These are phyloP conservation scores for Eptesicus fuscus DNA, from an alignment of 2,113 vertebrate genomes.

Conservation along the genomic window DNA sequence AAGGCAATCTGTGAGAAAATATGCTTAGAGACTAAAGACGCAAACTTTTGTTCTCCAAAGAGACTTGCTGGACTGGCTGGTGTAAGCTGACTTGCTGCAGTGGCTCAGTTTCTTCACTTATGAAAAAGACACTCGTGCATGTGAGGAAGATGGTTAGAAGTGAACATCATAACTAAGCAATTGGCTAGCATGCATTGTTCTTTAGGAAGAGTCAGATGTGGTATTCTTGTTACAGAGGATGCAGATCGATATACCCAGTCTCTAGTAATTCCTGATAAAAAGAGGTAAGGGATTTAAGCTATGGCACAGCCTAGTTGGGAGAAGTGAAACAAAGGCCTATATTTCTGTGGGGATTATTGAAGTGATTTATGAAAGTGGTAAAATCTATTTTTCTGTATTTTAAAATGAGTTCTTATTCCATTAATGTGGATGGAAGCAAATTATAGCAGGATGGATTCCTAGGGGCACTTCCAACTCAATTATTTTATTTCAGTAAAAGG, in stretches of 20 bases:
- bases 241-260: neutral
- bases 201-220: neutral
- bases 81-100: neutral
- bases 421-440: neutral
- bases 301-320: neutral
- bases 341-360: neutral
- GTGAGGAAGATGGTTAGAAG: neutral
- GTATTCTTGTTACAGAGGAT: neutral
- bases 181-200: neutral
- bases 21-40: neutral
- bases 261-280: neutral
- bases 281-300: neutral
- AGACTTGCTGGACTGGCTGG: neutral
- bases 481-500: neutral
- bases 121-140: neutral
- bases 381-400: neutral
- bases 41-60: neutral
- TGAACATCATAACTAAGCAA: neutral
- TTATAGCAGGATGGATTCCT: neutral
- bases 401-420: neutral
- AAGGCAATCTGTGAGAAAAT: constrained; percentile 5
- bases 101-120: neutral
- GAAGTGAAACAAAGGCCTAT: neutral
- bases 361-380: neutral
- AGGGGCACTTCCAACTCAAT: neutral